These are phyloP conservation scores for Gortyna flavago DNA, from an alignment of 2,888 invertebrate genomes.

Conservation along the genomic window DNA sequence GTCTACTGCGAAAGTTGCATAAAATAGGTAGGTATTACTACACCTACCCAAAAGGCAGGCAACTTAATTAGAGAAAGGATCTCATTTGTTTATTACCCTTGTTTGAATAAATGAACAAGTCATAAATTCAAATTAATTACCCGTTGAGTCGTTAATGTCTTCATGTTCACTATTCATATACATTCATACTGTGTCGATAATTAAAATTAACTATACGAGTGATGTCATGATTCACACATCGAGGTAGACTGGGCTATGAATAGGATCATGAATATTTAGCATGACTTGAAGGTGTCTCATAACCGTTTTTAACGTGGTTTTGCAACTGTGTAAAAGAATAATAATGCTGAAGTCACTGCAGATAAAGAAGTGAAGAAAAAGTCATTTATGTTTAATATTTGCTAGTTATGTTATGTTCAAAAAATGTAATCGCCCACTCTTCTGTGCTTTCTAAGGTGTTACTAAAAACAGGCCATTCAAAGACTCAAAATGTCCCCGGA, in stretches of 20 bases:
- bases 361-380: neutral
- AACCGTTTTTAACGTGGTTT: neutral
- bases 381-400: neutral
- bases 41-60: neutral
- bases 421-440: neutral
- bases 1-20: neutral
- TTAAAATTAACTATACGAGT: constrained; percentile 49
- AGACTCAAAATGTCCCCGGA: no score
- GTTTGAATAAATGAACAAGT: constrained; percentile 8
- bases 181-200: constrained; percentile 37
- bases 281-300: constrained; percentile 18
- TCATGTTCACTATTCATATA: constrained; percentile 22
- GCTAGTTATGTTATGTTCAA: neutral
- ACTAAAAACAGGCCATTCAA: neutral
- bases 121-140: constrained; percentile 36
- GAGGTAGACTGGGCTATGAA: constrained; percentile 40
- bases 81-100: constrained; percentile 7
- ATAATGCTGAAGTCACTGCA: neutral
- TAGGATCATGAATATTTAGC: constrained; percentile 46
- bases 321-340: neutral
- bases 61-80: constrained; percentile 12
- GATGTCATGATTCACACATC: constrained; percentile 54
- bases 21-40: neutral
- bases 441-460: neutral
- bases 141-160: constrained; percentile 33